Base-by-base conservation (phyloP, 2,797 vertebrate species). In the Sebastiscus tertius region DNA sequence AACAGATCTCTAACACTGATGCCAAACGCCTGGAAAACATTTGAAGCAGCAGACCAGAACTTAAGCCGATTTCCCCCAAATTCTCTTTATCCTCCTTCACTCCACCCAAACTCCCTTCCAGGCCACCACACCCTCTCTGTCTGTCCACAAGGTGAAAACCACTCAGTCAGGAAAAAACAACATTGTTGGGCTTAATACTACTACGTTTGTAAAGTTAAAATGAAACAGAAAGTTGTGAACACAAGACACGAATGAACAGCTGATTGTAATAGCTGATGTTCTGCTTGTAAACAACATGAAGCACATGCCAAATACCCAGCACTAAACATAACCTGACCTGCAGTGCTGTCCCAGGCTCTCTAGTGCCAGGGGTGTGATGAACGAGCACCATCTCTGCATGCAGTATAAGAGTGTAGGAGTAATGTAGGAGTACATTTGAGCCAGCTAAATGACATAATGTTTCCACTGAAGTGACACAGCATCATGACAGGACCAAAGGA, bases 271-370 rank as follows among this genome's bases (percentile, higher is more conserved):
- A 49, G 42, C 42, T 49, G 42, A 49, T 49, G 8, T 16, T 0
- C 42, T 49, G 42, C 42, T 22, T 60, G 73, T 72, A 42, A 80
- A 78, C 71, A 80, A 65, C 54, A 72, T 72, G 3, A 10, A 33
- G 2, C 18, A 13, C 4, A n/a, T 58, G 27, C 7, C 61, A 81
- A 13, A 52, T 18, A 73, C 70, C 14, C 8, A 7, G 6, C 12
- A 42, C 72, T 33, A 34, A 75, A 58, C 49, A 27, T 24, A 10
- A 54, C 16, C 18, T 42, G 24, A 10, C 4, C 42, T 39, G 31
- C 27, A 20, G 26, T 7, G 31, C 42, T 24, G 63, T 60, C 4
- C 4, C 8, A 5, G 26, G 8, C 33, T 65, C 42, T 34, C 46
- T 26, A 8, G 42, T 13, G 60, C 1, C 46, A 36, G 27, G n/a